These are phyloP conservation scores for Pelecanoides urinatrix DNA, from an alignment of 2,113 vertebrate genomes.

Conservation along the genomic window DNA sequence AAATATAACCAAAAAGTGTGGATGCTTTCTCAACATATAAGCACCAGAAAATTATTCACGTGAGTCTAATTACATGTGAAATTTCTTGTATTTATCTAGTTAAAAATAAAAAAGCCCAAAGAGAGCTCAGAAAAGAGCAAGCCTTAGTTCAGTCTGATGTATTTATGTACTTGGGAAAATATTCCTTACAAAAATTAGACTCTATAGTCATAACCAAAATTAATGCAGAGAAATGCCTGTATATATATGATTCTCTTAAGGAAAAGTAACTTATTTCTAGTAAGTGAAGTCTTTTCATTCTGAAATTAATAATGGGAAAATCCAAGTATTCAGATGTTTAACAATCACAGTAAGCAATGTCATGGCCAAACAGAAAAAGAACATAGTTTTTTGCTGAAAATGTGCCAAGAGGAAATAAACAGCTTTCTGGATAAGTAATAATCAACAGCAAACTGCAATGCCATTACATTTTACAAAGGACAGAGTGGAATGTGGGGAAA, in stretches of 20 bases:
- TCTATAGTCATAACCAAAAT: background rate
- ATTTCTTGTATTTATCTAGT: background rate
- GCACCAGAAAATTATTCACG: background rate
- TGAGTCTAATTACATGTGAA: background rate
- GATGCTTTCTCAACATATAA: background rate
- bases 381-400: background rate
- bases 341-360: background rate
- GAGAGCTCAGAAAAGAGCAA: background rate
- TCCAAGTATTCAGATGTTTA: background rate
- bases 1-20: background rate
- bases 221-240: background rate
- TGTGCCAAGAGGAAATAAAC: constrained; percentile 17
- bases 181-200: background rate
- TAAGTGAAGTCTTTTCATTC: background rate
- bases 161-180: background rate
- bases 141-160: background rate
- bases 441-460: constrained; percentile 21
- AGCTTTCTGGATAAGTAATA: constrained; percentile 6
- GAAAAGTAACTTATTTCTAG: background rate
- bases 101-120: background rate
- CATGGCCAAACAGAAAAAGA: background rate
- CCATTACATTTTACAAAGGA: constrained; percentile 40
- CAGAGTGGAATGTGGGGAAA: background rate
- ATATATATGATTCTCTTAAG: background rate
- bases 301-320: background rate